phyloP scores from a whole-genome alignment of 1,140 invertebrate genomes.

The Protaetia brevitarsis region DNA sequence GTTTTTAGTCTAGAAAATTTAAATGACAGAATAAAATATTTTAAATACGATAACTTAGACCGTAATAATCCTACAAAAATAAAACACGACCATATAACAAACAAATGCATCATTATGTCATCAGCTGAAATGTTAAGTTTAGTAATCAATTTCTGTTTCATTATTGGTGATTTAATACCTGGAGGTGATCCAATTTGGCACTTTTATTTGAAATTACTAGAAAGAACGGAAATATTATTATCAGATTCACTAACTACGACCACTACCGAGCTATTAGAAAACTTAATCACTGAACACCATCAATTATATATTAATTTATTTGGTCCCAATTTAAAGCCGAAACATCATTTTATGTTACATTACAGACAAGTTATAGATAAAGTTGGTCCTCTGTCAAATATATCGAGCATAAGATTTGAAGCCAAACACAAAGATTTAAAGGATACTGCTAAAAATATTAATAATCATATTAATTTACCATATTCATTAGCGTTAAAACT shows the following conservation, averaged over 20 bases:
- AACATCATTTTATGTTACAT: conserved; percentile 40
- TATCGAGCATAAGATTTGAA: conserved; percentile 39
- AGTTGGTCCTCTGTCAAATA: conserved; percentile 33
- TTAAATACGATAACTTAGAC: conserved; percentile 32
- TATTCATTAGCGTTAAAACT: conserved; percentile 30
- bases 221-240: conserved; percentile 34
- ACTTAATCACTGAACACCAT: too few species aligned
- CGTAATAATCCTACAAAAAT: conserved; percentile 35
- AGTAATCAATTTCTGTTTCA: conserved; percentile 32
- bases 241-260: conserved; percentile 22
- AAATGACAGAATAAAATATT: conserved; percentile 35
- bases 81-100: conserved; percentile 28
- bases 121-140: conserved; percentile 40
- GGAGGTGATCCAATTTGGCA: conserved; percentile 33
- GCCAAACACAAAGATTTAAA: conserved; percentile 39
- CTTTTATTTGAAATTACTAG: conserved; percentile 34
- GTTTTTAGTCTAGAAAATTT: conserved; percentile 37
- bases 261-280: conserved; percentile 29
- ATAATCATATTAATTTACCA: conserved; percentile 32
- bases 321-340: conserved; percentile 34
- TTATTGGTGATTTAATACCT: conserved; percentile 36
- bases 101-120: conserved; percentile 33
- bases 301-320: too few species aligned
- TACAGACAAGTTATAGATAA: conserved; percentile 33
- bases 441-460: conserved; percentile 30